phyloP scores from a whole-genome alignment of 2,797 vertebrate genomes.

The Esox masquinongy region DNA sequence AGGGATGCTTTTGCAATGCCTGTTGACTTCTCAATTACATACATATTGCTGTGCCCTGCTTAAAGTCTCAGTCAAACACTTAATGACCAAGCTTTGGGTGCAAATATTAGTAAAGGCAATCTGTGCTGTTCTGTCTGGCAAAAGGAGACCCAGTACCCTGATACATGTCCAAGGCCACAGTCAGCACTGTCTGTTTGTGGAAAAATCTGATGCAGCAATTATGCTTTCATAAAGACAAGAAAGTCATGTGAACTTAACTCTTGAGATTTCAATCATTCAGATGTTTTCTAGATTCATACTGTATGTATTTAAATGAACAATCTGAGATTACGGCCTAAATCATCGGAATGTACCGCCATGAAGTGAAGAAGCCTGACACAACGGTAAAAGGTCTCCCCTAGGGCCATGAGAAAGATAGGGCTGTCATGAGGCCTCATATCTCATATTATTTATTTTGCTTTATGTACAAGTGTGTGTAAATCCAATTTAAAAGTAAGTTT shows the following conservation, averaged over 20 bases:
- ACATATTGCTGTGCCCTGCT: neutral
- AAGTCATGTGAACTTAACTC: neutral
- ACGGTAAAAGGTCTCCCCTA: neutral
- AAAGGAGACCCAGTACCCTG: neutral
- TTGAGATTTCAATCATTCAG: slow-evolving; percentile 1
- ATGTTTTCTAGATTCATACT: neutral
- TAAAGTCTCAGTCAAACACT: neutral
- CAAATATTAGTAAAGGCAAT: neutral
- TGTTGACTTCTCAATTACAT: neutral
- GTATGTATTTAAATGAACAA: neutral
- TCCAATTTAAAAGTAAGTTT: too few species aligned
- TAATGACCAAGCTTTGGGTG: neutral
- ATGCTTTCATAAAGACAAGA: neutral
- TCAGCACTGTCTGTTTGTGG: neutral
- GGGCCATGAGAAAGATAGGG: neutral
- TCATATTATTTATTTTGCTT: neutral
- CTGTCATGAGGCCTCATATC: neutral
- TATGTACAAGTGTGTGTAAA: slow-evolving; percentile 18
- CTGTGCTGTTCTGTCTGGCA: neutral
- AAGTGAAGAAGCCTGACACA: neutral
- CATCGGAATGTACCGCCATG: slow-evolving; percentile 1
- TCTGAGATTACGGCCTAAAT: neutral
- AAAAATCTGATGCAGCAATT: neutral
- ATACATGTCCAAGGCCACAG: neutral
- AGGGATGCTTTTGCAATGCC: neutral